Percentiles rank a stretch among this genome's conserved stretches.
Evolutionary conservation across 2,888 invertebrate species (phyloP).

Genomic region (Morpho helenor): DNA sequence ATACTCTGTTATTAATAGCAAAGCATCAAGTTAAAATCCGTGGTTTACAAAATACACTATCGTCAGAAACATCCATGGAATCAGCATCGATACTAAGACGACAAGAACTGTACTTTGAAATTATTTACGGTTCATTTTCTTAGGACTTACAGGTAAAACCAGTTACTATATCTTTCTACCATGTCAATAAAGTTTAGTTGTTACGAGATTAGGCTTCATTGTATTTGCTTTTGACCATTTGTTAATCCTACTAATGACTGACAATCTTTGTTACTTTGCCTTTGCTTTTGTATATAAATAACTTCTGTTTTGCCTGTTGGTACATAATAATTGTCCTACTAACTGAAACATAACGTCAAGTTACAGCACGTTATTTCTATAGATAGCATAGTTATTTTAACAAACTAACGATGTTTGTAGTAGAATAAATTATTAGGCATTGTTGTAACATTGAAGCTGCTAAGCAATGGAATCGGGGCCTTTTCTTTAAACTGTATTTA

Average conservation of each 20-base stretch:
- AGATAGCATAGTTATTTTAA: too few relatives aligned
- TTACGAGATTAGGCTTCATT: slow-evolving; percentile 1
- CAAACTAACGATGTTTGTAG: background rate
- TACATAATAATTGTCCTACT: background rate
- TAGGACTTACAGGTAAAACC: background rate
- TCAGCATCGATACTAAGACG: too few relatives aligned
- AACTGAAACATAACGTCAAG: too few relatives aligned
- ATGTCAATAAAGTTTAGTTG: slow-evolving; percentile 4
- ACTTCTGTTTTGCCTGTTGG: background rate
- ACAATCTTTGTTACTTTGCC: slow-evolving; percentile 14
- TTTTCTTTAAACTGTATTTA: too few relatives aligned
- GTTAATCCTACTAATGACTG: slow-evolving; percentile 13
- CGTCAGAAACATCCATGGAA: too few relatives aligned
- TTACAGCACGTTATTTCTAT: too few relatives aligned
- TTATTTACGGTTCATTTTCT: background rate
- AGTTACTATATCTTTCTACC: background rate
- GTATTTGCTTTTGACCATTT: slow-evolving; percentile 12
- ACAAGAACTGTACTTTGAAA: too few relatives aligned
- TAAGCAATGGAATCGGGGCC: too few relatives aligned
- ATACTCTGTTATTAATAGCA: too few relatives aligned
- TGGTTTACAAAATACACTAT: too few relatives aligned
- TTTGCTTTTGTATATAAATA: slow-evolving; percentile 1
- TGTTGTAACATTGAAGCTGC: background rate
- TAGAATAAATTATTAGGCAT: background rate
- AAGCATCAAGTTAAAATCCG: too few relatives aligned